Conservation (phyloP, 2,797 vertebrate species). For the Ctenochaetus hawaiiensis region DNA sequence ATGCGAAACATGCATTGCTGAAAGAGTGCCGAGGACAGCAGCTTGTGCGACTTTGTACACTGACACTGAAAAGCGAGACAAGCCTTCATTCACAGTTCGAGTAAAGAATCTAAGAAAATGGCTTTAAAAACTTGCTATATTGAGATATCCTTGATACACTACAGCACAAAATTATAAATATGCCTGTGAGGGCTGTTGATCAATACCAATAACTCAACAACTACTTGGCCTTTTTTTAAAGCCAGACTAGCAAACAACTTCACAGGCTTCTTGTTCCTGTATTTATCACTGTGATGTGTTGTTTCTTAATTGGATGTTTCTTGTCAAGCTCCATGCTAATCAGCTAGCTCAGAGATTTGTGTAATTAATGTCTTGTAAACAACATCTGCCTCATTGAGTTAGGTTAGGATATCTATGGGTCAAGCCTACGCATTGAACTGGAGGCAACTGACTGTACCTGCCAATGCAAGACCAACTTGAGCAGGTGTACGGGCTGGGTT, state of each 20-base stretch:
- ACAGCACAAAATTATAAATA: background rate
- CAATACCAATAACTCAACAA: background rate
- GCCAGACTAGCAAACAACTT: background rate
- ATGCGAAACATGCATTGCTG: slow-evolving; percentile 79
- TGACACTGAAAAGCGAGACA: slow-evolving; percentile 45
- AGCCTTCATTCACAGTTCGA: slow-evolving; percentile 56
- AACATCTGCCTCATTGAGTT: background rate
- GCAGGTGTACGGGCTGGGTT: background rate
- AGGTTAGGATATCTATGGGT: background rate
- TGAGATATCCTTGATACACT: background rate
- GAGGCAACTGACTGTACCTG: background rate
- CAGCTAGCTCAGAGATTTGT: background rate
- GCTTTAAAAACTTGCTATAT: slow-evolving; percentile 14
- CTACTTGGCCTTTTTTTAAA: background rate
- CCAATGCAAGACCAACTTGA: background rate
- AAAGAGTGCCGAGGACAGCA: slow-evolving; percentile 41
- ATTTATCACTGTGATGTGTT: slow-evolving; percentile 3
- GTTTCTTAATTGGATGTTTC: background rate
- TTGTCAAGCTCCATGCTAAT: background rate
- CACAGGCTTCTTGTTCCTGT: background rate
- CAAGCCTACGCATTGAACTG: background rate
- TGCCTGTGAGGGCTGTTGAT: background rate
- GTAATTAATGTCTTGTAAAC: slow-evolving; percentile 4
- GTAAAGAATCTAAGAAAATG: slow-evolving; percentile 34
- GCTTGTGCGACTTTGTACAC: slow-evolving; percentile 52